phyloP scores from a whole-genome alignment of 1,140 invertebrate species.

The Hypsibius dujardini region DNA sequence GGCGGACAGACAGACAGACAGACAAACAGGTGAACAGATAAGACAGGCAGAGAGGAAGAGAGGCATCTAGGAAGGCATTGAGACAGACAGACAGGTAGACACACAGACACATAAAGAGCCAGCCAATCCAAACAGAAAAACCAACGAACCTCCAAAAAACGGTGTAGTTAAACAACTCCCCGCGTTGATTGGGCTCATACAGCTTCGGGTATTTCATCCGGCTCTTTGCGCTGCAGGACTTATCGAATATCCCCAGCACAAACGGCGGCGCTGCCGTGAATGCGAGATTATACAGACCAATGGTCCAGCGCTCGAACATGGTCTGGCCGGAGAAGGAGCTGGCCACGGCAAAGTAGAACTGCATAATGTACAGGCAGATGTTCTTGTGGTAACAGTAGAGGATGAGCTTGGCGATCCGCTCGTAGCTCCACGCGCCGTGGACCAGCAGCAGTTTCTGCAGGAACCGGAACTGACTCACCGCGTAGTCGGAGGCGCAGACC shows the following conservation, averaged over 20 bases:
- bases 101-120: no score
- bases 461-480: constrained; percentile 89
- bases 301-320: constrained; percentile 92
- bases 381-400: constrained; percentile 99
- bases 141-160: no score
- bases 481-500: constrained; percentile 88
- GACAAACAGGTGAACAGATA: no score
- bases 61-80: no score
- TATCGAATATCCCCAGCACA: constrained; percentile 81
- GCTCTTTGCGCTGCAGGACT: no score
- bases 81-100: no score
- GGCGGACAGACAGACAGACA: no score
- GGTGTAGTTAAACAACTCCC: no score
- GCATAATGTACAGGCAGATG: constrained; percentile 93
- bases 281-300: constrained; percentile 92
- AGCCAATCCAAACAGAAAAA: no score
- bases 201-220: no score
- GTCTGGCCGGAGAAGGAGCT: constrained; percentile 47
- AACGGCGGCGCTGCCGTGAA: constrained; percentile 89
- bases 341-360: background rate
- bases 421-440: constrained; percentile 87
- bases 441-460: constrained; percentile 83
- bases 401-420: constrained; percentile 92
- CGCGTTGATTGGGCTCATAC: no score
- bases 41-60: no score